These are phyloP conservation scores for Drosophila dunni DNA, from an alignment of 1,140 invertebrate species.

Conservation along the genomic window DNA sequence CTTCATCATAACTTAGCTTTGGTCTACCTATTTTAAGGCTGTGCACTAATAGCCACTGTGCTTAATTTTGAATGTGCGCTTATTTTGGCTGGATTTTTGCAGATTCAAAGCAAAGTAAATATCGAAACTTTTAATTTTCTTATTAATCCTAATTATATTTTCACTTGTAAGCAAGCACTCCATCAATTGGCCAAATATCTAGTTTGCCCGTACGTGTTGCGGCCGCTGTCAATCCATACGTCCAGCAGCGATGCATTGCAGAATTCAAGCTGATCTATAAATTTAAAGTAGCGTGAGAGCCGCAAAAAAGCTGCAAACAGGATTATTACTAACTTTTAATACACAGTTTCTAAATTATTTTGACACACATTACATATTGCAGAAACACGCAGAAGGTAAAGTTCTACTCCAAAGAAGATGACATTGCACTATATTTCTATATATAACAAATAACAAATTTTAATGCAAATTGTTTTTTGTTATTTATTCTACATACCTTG, in stretches of 20 bases:
- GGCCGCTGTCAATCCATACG: not conserved
- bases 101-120: conserved; percentile 9
- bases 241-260: not conserved
- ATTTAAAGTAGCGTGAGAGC: not conserved
- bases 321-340: not conserved
- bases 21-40: not conserved
- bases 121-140: conserved; percentile 15
- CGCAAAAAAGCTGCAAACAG: too few species aligned
- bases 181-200: not conserved
- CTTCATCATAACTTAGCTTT: conserved; percentile 20
- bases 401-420: not conserved
- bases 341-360: not conserved
- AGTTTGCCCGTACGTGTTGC: not conserved
- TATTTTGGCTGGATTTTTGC: conserved; percentile 14
- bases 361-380: not conserved
- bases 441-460: too few species aligned
- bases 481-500: too few species aligned
- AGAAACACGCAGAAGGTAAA: not conserved
- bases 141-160: not conserved
- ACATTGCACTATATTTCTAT: too few species aligned
- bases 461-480: too few species aligned
- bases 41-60: conserved; percentile 8
- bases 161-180: not conserved
- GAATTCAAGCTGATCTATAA: not conserved
- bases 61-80: conserved; percentile 3